phyloP scores from a whole-genome alignment of 1,140 invertebrate genomes.

The Aphaenogaster floridana region DNA sequence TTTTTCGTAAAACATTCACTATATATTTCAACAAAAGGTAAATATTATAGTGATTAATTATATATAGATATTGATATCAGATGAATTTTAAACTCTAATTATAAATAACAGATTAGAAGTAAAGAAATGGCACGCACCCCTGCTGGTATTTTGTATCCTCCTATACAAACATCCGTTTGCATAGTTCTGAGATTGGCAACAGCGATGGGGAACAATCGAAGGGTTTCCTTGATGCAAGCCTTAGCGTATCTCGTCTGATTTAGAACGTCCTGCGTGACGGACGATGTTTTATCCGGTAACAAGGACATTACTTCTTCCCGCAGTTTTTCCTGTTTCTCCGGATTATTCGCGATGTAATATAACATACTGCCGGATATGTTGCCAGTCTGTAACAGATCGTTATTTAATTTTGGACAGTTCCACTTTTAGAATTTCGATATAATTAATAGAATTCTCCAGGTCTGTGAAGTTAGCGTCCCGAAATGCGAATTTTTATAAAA shows the following conservation, averaged over 20 bases:
- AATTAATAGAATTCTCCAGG: neutral
- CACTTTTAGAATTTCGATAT: neutral
- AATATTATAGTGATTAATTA: neutral
- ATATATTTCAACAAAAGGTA: neutral
- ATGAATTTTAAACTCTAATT: neutral
- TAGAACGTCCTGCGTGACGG: conserved; percentile 87
- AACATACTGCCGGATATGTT: conserved; percentile 83
- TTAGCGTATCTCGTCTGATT: conserved; percentile 88
- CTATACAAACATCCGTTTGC: conserved; percentile 82
- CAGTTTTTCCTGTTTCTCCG: conserved; percentile 89
- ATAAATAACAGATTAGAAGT: neutral
- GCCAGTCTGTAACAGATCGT: conserved; percentile 77
- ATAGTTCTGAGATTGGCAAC: conserved; percentile 86
- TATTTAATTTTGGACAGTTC: neutral
- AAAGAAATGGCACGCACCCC: conserved; percentile 78
- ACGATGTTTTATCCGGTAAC: conserved; percentile 84
- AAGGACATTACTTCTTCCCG: conserved; percentile 88
- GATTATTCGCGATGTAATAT: conserved; percentile 89
- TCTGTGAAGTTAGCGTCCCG: too few relatives aligned
- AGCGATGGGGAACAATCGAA: conserved; percentile 87
- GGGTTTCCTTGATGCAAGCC: conserved; percentile 90
- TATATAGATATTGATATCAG: neutral
- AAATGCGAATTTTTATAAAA: too few relatives aligned
- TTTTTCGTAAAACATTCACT: neutral
- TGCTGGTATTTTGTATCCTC: conserved; percentile 86